Base-by-base conservation (phyloP, 2,888 invertebrate genomes). In the Linnaemya tessellans region DNA sequence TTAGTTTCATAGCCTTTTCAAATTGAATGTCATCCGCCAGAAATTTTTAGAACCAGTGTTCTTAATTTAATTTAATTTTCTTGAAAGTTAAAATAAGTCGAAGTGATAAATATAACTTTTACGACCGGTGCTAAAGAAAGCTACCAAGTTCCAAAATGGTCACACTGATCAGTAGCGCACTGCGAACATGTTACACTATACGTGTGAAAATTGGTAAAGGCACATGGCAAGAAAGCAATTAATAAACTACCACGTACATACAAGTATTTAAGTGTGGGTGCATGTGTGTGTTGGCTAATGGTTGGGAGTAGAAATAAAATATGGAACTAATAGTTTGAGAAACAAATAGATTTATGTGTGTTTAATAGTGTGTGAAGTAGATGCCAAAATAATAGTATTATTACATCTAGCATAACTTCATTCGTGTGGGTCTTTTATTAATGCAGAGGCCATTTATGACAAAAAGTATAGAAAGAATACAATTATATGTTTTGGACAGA, bases 201-300 rank as follows among this genome's bases (percentile, higher is more conserved):
- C 3, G 35, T 70, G 10, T 38, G n/a, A 46, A 43, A 71, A 56
- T 64, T 71, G 35, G 10, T 65, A 46, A 64, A 75, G 56, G 60
- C 67, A 74, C 41, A 43, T 80, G 74, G 67, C 43, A 51, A 49
- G 41, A 80, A 73, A 80, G 65, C 67, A 80, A 58, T 67, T 65
- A 67, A 56, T 51, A 38, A 43, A 65, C 56, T 25, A 25, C 25
- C 43, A 60, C 25, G 10, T 18, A 41, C n/a, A 49, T 18, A 41
- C n/a, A 49, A 58, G 13, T 35, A 43, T 51, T 1, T 49, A 20
- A 41, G 38, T 51, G 11, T n/a, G n/a, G 22, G 4, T 20, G 4
- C 8, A n/a, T n/a, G 51, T 15, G 5, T 38, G 35, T 54, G 68
- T 54, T 18, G 38, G 51, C 20, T 51, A 20, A 51, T 2, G 20